Evolutionary conservation across 2,797 vertebrate genomes (phyloP).

Genomic region (Smutsia gigantea): DNA sequence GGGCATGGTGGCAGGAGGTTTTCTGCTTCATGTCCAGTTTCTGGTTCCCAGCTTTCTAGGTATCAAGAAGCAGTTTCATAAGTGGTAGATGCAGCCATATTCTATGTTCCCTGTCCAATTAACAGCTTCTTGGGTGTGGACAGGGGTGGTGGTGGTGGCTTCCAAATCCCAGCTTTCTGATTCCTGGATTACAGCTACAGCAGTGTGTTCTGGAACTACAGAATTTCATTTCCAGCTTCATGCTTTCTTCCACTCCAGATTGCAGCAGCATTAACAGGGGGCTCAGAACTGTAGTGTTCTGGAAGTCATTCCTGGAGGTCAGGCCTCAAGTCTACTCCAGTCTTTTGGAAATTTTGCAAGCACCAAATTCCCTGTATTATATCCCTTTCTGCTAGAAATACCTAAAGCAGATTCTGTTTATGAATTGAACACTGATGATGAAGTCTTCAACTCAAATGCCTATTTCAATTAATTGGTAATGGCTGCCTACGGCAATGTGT

Average conservation of each 20-base stretch:
- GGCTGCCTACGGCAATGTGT: not conserved
- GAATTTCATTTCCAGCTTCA: not conserved
- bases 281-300: not conserved
- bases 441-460: conserved; percentile 17
- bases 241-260: not conserved
- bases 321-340: not conserved
- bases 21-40: not conserved
- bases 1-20: not conserved
- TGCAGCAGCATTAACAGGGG: not conserved
- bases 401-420: not conserved
- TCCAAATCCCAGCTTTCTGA: not conserved
- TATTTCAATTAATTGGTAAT: not conserved
- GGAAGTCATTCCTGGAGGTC: not conserved
- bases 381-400: not conserved
- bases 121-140: not conserved
- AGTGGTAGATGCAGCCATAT: not conserved
- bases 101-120: not conserved
- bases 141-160: not conserved
- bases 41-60: not conserved
- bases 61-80: not conserved
- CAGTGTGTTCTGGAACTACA: not conserved
- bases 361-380: not conserved
- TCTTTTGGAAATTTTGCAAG: not conserved
- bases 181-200: not conserved
- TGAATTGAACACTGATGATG: not conserved